These are phyloP conservation scores for Caenorhabditis sp. DNA, from an alignment of 2,888 invertebrate species.

Conservation along the genomic window DNA sequence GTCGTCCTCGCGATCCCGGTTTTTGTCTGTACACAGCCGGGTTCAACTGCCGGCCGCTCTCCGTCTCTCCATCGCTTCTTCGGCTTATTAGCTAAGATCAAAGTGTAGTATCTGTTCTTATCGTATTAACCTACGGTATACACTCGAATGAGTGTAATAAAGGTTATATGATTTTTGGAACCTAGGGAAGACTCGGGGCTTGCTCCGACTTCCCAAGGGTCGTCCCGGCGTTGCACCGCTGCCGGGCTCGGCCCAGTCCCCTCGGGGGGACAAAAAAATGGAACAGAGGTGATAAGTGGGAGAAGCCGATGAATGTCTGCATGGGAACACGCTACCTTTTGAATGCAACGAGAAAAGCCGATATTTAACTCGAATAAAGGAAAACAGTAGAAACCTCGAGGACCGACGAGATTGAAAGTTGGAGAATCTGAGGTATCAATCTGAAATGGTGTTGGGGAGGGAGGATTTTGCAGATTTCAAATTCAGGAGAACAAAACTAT, in stretches of 20 bases:
- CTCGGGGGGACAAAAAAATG: conserved; percentile 16
- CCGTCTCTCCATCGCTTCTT: conserved; percentile 41
- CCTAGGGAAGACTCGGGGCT: conserved; percentile 37
- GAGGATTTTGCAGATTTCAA: no score
- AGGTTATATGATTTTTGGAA: conserved; percentile 59
- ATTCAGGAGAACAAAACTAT: no score
- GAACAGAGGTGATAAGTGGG: background rate
- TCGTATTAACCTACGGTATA: conserved; percentile 68
- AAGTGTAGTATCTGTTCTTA: conserved; percentile 64
- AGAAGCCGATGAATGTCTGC: no score
- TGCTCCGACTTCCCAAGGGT: conserved; percentile 50
- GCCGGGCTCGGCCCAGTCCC: conserved; percentile 54
- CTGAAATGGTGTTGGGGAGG: no score
- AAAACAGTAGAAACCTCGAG: no score
- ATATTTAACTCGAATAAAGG: no score
- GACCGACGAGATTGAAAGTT: no score
- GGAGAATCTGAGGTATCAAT: no score
- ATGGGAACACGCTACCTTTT: no score
- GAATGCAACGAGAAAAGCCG: no score
- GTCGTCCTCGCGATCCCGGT: conserved; percentile 22
- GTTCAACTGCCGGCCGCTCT: background rate
- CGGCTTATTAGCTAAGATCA: conserved; percentile 60
- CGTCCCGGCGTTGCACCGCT: conserved; percentile 52
- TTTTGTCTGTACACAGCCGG: conserved; percentile 11
- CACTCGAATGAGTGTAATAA: conserved; percentile 64